Evolutionary conservation across 2,113 vertebrate species (phyloP).

Genomic region (Limnothrissa miodon): DNA sequence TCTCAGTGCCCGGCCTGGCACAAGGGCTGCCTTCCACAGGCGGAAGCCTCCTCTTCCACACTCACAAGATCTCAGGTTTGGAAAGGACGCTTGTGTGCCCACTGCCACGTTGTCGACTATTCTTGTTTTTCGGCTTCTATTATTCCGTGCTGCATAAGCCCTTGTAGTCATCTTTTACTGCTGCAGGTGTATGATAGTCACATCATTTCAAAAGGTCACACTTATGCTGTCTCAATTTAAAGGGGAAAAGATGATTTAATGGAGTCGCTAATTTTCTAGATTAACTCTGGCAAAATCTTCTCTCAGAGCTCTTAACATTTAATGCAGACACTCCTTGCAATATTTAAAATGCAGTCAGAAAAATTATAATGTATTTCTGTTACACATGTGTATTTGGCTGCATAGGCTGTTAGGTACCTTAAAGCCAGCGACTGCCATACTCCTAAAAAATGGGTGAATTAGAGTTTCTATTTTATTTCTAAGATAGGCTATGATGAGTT

Average conservation of each 20-base stretch:
- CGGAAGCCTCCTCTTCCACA: background rate
- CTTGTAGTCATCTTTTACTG: background rate
- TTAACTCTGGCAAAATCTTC: background rate
- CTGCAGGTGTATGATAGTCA: background rate
- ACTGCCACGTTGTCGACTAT: background rate
- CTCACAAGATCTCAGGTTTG: background rate
- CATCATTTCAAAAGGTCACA: background rate
- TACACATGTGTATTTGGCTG: background rate
- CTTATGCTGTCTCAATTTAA: background rate
- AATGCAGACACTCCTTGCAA: background rate
- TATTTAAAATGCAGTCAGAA: background rate
- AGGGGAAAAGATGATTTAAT: background rate
- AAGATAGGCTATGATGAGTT: too few relatives aligned
- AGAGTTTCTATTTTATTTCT: too few relatives aligned
- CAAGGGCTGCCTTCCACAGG: constrained; percentile 26
- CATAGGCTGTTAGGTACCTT: background rate
- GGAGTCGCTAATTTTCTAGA: background rate
- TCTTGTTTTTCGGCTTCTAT: background rate
- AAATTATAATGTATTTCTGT: background rate
- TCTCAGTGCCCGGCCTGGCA: constrained; percentile 35
- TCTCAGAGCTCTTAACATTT: background rate
- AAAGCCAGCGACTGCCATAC: too few relatives aligned
- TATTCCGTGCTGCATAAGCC: background rate
- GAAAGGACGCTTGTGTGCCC: background rate
- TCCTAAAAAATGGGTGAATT: too few relatives aligned